Base-by-base conservation (phyloP, 2,888 invertebrate species). In the Hydraecia micacea region DNA sequence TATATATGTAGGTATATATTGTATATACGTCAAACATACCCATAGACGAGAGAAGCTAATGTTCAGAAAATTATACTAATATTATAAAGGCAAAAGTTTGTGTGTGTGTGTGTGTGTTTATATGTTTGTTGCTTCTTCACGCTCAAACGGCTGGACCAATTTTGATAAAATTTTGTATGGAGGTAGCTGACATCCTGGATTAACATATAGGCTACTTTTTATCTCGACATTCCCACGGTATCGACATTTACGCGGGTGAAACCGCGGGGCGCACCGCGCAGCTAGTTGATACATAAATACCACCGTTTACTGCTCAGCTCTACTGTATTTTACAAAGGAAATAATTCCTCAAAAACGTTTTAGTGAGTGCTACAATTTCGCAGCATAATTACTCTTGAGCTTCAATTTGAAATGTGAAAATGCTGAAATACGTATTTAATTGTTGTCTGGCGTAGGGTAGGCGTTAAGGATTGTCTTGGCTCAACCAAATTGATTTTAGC, bases 351-450 rank as follows among this genome's bases (percentile, higher is more conserved):
- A 84, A 85, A 84, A 83, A 80, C 77, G 80, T 82, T 87, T 80
- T 77, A 79, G 79, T 79, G 73, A 83, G 84, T 84, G 81, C 77
- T 69, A 84, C 77, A 80, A 86, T 86, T 86, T 88, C 79, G 49
- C 81, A 77, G 80, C 28, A 79, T 85, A 88, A 88, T 91, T 88
- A 86, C 75, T 84, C 80, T 75, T 52, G 18, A 39, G 75, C 42
- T 71, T 67, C 69, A 18, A 49, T 39, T 62, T 66, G 49, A 75
- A 85, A 81, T 36, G 83, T 77, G 70, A 81, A 89, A 87, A 77
- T 82, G 79, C 81, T 83, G 80, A 83, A 88, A 81, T 86, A 76
- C 75, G 69, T 80, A 78, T 85, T 87, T 87, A 86, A 86, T 87
- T 86, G 83, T 63, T 55, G 60, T 46, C 28, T 42, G 68, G 39